A percentile compares a stretch with the other conserved stretches of the same genome.
phyloP scores from a whole-genome alignment of 2,888 invertebrate genomes.

The Patella depressa region DNA sequence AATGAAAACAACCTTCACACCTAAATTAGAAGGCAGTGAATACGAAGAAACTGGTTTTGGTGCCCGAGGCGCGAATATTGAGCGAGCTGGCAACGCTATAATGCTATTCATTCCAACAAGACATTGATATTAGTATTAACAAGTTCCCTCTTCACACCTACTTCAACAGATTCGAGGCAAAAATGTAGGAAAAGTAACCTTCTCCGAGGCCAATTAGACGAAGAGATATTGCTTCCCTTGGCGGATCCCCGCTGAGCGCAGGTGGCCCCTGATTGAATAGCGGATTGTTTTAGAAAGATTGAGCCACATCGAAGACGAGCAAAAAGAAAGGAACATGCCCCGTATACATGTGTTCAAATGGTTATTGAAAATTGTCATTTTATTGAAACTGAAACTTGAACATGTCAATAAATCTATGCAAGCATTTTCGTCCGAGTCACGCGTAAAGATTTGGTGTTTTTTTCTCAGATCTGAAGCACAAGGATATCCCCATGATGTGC shows the following conservation, averaged over 20 bases:
- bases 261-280: slow-evolving; percentile 19
- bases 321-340: neutral
- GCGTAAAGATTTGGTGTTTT: too few relatives aligned
- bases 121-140: slow-evolving; percentile 10
- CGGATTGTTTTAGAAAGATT: slow-evolving; percentile 11
- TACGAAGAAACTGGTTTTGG: neutral
- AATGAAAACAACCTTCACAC: slow-evolving; percentile 5
- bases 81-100: neutral
- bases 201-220: neutral
- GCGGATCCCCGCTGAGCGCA: slow-evolving; percentile 19
- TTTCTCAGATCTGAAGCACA: too few relatives aligned
- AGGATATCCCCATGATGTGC: too few relatives aligned
- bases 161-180: slow-evolving; percentile 8
- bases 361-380: neutral
- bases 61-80: slow-evolving; percentile 7
- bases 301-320: too few relatives aligned
- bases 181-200: slow-evolving; percentile 9
- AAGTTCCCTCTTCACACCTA: slow-evolving; percentile 8
- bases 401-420: too few relatives aligned
- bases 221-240: slow-evolving; percentile 10
- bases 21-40: neutral
- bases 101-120: neutral
- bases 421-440: too few relatives aligned
- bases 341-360: neutral
- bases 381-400: neutral